A percentile compares a stretch with the other conserved stretches of the same genome.
These are phyloP conservation scores for Galleria mellonella DNA, from an alignment of 1,140 invertebrate species.

Conservation along the genomic window DNA sequence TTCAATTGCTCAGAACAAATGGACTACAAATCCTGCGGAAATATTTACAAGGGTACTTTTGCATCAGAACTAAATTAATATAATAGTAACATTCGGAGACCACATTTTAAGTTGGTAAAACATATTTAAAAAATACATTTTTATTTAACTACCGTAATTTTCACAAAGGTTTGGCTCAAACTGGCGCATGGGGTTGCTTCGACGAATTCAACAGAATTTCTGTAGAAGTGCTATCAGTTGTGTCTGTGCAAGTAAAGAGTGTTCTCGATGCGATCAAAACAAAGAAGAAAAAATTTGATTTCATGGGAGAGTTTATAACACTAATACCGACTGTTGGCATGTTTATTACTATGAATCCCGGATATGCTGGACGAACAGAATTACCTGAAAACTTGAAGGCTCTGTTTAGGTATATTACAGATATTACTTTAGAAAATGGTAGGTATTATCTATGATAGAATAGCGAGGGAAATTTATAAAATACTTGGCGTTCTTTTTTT, in stretches of 20 bases:
- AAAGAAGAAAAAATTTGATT: conserved; percentile 86
- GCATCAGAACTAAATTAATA: no score
- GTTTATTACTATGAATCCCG: conserved; percentile 97
- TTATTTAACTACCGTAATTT: no score
- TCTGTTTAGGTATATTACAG: conserved; percentile 74
- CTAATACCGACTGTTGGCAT: conserved; percentile 89
- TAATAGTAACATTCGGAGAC: no score
- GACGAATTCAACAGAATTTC: conserved; percentile 97
- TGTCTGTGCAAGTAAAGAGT: conserved; percentile 89
- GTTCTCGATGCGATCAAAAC: conserved; percentile 90
- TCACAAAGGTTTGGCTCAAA: conserved; percentile 89
- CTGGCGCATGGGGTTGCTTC: conserved; percentile 97
- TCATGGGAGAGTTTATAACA: conserved; percentile 87
- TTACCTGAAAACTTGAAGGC: conserved; percentile 89
- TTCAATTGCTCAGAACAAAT: conserved; percentile 98
- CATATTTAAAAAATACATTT: no score
- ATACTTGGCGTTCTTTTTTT: background rate
- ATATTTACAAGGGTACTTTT: conserved; percentile 89
- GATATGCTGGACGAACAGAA: conserved; percentile 90
- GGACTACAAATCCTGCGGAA: conserved; percentile 95
- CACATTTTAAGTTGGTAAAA: no score
- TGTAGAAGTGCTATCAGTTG: conserved; percentile 94
- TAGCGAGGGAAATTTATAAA: no score
- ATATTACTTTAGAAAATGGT: conserved; percentile 5
- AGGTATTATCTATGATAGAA: no score